phyloP scores from a whole-genome alignment of 2,888 invertebrate genomes.

The Electrophaes corylata region DNA sequence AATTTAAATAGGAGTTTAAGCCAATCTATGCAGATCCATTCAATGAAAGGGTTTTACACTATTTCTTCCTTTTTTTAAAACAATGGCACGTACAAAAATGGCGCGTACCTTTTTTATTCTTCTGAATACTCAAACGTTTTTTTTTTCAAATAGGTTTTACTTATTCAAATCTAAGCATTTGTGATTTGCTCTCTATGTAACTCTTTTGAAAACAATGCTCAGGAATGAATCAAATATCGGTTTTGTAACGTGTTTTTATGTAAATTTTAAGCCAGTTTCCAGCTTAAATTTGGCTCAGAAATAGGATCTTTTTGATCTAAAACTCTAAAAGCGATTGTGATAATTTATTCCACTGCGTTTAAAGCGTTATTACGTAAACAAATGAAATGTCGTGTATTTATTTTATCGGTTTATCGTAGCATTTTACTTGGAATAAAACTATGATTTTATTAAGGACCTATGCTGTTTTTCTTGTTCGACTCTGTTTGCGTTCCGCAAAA shows the following conservation, averaged over 20 bases:
- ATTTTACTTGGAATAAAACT: constrained; percentile 52
- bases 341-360: constrained; percentile 45
- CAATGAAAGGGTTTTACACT: neutral
- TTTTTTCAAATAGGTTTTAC: neutral
- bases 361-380: constrained; percentile 33
- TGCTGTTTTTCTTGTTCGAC: constrained; percentile 18
- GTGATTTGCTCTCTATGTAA: constrained; percentile 4
- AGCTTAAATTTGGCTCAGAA: neutral
- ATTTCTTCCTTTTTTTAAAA: neutral
- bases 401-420: constrained; percentile 54
- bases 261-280: neutral
- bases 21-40: neutral
- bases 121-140: neutral
- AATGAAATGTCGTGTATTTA: constrained; percentile 50
- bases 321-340: constrained; percentile 39
- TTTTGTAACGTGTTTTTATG: neutral
- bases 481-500: too few relatives aligned
- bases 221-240: neutral
- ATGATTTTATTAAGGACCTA: constrained; percentile 21
- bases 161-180: constrained; percentile 18
- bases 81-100: neutral
- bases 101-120: neutral
- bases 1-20: too few relatives aligned
- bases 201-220: neutral
- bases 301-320: constrained; percentile 25